phyloP scores from a whole-genome alignment of 2,888 invertebrate genomes.

The Cataglyphis altisquamis region DNA sequence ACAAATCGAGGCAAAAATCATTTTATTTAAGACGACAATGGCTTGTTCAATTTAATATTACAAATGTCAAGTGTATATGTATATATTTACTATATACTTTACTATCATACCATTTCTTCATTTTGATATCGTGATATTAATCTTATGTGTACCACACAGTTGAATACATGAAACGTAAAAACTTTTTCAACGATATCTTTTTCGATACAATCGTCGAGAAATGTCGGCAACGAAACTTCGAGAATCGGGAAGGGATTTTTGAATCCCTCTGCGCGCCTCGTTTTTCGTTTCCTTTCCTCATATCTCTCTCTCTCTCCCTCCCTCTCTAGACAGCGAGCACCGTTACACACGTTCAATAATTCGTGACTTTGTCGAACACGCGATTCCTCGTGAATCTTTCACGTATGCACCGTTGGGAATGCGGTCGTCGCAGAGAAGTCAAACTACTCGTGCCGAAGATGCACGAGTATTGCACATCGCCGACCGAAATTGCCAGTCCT shows the following conservation, averaged over 20 bases:
- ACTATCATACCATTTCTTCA: background rate
- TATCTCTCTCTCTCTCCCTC: background rate
- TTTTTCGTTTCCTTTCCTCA: background rate
- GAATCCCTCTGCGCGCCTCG: too few species aligned
- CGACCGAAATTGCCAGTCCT: slow-evolving; percentile 44
- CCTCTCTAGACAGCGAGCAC: slow-evolving; percentile 22
- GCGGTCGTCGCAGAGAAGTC: slow-evolving; percentile 49
- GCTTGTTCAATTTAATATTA: background rate
- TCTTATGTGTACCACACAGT: background rate
- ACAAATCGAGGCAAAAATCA: background rate
- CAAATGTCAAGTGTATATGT: background rate
- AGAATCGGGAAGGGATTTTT: background rate
- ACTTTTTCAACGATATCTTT: background rate
- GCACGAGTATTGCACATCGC: slow-evolving; percentile 36
- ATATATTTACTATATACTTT: background rate
- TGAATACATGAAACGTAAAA: background rate
- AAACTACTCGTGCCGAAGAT: slow-evolving; percentile 49
- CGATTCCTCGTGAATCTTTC: slow-evolving; percentile 55
- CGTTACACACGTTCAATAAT: slow-evolving; percentile 39
- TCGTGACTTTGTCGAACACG: slow-evolving; percentile 55
- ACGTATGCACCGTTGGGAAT: slow-evolving; percentile 53
- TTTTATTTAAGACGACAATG: background rate
- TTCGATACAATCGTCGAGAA: background rate
- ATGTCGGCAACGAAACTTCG: background rate
- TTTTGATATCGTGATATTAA: background rate